These are phyloP conservation scores for Hycleus cichorii DNA, from an alignment of 1,140 invertebrate genomes.

Conservation along the genomic window DNA sequence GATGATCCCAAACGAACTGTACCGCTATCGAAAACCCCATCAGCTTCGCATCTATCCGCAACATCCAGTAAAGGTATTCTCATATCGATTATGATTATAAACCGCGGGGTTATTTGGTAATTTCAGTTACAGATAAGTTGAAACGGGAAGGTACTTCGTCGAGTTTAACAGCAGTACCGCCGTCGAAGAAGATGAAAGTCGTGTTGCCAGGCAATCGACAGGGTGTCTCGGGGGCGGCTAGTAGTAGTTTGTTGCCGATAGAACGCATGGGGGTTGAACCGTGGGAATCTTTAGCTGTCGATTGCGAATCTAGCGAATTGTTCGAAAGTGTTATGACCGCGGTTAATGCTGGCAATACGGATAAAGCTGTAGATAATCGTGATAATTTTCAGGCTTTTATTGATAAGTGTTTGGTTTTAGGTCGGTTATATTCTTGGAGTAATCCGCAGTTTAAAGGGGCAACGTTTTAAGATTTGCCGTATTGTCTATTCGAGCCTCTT, in stretches of 20 bases:
- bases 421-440: conserved; percentile 48
- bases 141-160: conserved; percentile 34
- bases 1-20: conserved; percentile 49
- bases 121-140: conserved; percentile 20
- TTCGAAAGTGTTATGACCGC: conserved; percentile 52
- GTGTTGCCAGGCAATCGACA: conserved; percentile 31
- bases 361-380: conserved; percentile 41
- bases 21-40: conserved; percentile 45
- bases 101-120: neutral
- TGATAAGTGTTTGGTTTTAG: neutral
- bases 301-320: conserved; percentile 53
- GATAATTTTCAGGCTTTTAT: too few species aligned
- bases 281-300: conserved; percentile 51
- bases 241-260: conserved; percentile 33
- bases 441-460: conserved; percentile 57
- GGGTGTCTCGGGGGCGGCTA: conserved; percentile 34
- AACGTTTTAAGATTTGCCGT: conserved; percentile 72
- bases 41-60: conserved; percentile 38
- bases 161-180: conserved; percentile 39
- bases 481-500: conserved; percentile 69
- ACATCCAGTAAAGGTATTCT: conserved; percentile 35
- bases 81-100: neutral
- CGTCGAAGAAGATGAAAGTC: conserved; percentile 48
- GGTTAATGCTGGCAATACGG: conserved; percentile 53
- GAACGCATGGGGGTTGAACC: conserved; percentile 41